Evolutionary conservation across 2,888 invertebrate genomes (phyloP).

Genomic region (Euphydryas editha): DNA sequence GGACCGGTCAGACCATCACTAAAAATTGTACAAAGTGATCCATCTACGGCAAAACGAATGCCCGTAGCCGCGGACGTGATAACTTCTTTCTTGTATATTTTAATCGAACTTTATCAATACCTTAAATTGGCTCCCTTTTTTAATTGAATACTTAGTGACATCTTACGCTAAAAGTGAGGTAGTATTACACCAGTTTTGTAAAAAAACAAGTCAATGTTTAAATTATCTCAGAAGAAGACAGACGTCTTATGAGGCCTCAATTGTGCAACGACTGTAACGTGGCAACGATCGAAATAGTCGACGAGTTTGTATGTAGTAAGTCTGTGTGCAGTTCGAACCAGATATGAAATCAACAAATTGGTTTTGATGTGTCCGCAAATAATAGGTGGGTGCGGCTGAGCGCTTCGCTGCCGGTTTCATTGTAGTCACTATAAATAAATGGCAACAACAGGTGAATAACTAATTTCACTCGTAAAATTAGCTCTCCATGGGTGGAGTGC

Average conservation of each 20-base stretch:
- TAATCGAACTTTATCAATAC: constrained; percentile 53
- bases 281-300: background rate
- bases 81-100: constrained; percentile 69
- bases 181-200: background rate
- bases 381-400: constrained; percentile 72
- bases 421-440: constrained; percentile 79
- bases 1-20: constrained; percentile 65
- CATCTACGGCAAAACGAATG: constrained; percentile 55
- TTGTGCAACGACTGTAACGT: background rate
- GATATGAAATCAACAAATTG: constrained; percentile 59
- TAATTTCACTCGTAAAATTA: constrained; percentile 83
- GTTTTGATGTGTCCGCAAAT: constrained; percentile 70
- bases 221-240: background rate
- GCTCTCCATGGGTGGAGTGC: constrained; percentile 79
- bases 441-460: constrained; percentile 83
- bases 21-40: constrained; percentile 73
- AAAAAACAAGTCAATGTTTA: background rate
- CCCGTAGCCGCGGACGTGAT: constrained; percentile 49
- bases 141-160: background rate
- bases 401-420: constrained; percentile 68
- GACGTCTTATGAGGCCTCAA: background rate
- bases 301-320: constrained; percentile 3
- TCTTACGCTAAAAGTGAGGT: background rate
- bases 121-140: background rate
- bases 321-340: constrained; percentile 26